phyloP scores from a whole-genome alignment of 1,140 invertebrate species.

The Diprion similis region DNA sequence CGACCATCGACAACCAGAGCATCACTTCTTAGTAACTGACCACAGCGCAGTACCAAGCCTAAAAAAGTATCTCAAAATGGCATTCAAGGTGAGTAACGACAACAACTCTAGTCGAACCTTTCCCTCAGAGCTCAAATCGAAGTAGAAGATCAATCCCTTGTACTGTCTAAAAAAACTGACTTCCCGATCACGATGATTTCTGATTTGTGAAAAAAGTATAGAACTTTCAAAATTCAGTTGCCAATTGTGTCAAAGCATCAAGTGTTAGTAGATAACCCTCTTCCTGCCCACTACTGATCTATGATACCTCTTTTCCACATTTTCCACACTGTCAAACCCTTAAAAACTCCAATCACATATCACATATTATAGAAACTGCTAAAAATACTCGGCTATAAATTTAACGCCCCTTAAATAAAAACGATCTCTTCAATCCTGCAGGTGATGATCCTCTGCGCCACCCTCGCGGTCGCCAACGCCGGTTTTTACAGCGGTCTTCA shows the following conservation, averaged over 20 bases:
- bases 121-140: no score
- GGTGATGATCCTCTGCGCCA: constrained; percentile 28
- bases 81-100: not conserved
- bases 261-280: no score
- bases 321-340: not conserved
- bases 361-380: no score
- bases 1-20: not conserved
- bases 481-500: constrained; percentile 20
- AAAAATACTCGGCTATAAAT: no score
- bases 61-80: not conserved
- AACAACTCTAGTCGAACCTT: no score
- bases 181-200: not conserved
- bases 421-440: constrained; percentile 6
- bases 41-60: not conserved
- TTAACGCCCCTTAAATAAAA: no score
- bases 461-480: constrained; percentile 27
- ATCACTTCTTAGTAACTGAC: not conserved
- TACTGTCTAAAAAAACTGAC: no score
- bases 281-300: not conserved
- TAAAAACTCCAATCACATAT: no score
- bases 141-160: no score
- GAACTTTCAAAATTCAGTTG: no score
- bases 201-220: no score
- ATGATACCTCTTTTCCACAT: not conserved
- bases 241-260: no score